Base-by-base conservation (phyloP, 2,888 invertebrate genomes). In the Lamproptera curius region DNA sequence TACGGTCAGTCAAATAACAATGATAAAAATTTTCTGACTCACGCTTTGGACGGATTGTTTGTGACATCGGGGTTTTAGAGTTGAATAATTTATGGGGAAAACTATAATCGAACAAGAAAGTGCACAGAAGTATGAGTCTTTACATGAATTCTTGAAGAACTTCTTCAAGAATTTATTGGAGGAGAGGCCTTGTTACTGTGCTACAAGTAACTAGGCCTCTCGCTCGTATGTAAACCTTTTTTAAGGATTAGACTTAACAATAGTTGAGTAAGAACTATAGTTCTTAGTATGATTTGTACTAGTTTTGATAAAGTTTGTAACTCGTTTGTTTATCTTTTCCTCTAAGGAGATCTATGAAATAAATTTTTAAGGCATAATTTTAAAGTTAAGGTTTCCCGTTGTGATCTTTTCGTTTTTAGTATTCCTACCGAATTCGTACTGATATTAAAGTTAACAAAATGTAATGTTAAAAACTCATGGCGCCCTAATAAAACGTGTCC, bases 1-100 rank as follows among this genome's bases (percentile, higher is more conserved):
- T 71, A 82, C 83, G 57, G 65, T 55, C 54, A 56, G 55, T 75
- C 76, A 76, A 72, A 74, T 65, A 62, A 63, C 57, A 63, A 75
- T 75, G 75, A 59, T 68, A 73, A 56, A 49, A 46, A 66, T 69
- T 42, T 38, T 53, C 38, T 69, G 72, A 73, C 47, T 75, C 73
- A 73, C 15, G 35, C 36, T n/a, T n/a, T n/a, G 16, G 31, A 14
- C 39, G 26, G 17, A 34, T 23, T 31, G 36, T 42, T 23, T 50
- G 20, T 17, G 46, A 52, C 56, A 46, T 60, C 52, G 57, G 20
- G 23, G 15, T 10, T 23, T 23, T 20, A 9, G 15, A 31, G 28
- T 40, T 31, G 13, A n/a, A 31, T 31, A 31, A 31, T 31, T 31
- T 9, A 11, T 6, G 9, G n/a, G n/a, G n/a, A n/a, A n/a, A n/a